A percentile compares a stretch with the other conserved stretches of the same genome.
These are phyloP conservation scores for Coregonus suidteri DNA, from an alignment of 2,797 vertebrate genomes.

Conservation along the genomic window DNA sequence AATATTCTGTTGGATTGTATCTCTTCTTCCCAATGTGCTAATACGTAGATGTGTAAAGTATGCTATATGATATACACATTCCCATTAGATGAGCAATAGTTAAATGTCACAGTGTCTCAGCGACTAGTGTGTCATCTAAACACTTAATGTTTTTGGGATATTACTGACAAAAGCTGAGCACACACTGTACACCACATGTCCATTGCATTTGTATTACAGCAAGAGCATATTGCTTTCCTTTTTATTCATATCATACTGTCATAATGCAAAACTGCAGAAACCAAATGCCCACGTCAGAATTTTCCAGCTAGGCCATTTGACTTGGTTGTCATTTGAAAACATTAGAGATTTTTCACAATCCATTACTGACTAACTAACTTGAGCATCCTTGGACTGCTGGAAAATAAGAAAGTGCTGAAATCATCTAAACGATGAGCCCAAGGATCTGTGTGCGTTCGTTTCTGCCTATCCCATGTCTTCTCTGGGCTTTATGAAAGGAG, in stretches of 20 bases:
- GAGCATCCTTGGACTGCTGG: conserved; percentile 57
- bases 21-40: not conserved
- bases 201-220: too few relatives aligned
- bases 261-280: too few relatives aligned
- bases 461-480: conserved; percentile 73
- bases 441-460: conserved; percentile 58
- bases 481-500: conserved; percentile 72
- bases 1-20: not conserved
- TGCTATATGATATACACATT: not conserved
- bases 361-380: conserved; percentile 59
- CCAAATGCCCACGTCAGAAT: too few relatives aligned
- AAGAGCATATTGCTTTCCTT: too few relatives aligned
- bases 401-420: conserved; percentile 76
- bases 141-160: too few relatives aligned
- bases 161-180: too few relatives aligned
- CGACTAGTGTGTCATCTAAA: too few relatives aligned
- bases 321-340: too few relatives aligned
- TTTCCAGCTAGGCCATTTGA: too few relatives aligned
- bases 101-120: not conserved
- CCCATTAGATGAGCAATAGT: not conserved
- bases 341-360: conserved; percentile 24
- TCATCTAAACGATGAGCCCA: conserved; percentile 69
- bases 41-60: not conserved
- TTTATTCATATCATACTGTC: too few relatives aligned
- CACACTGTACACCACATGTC: too few relatives aligned